Evolutionary conservation across 2,888 invertebrate species (phyloP).

Genomic region (Podotricha telesiphe): DNA sequence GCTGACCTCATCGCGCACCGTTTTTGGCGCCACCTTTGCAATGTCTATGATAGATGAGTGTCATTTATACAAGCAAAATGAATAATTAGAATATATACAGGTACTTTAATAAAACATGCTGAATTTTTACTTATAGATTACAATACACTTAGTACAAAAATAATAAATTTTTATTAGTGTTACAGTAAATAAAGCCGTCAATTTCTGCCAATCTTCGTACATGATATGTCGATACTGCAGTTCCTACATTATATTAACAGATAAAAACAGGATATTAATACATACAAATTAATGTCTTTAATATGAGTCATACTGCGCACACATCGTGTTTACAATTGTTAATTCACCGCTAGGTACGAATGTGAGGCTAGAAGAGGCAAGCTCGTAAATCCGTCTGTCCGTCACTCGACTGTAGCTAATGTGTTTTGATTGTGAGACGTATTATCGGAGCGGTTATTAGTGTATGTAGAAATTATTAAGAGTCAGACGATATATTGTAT

Average conservation of each 20-base stretch:
- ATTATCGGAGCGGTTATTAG: conserved; percentile 34
- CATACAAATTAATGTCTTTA: conserved; percentile 46
- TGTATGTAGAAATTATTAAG: conserved; percentile 9
- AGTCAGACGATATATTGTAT: no score
- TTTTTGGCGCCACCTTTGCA: conserved; percentile 76
- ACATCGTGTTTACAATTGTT: conserved; percentile 42
- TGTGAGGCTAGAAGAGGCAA: conserved; percentile 46
- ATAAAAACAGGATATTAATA: conserved; percentile 43
- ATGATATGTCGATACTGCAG: conserved; percentile 35
- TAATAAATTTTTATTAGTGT: no score
- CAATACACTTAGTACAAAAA: no score
- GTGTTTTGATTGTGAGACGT: conserved; percentile 39
- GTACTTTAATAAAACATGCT: no score
- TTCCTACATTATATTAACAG: conserved; percentile 38
- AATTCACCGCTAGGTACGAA: conserved; percentile 45
- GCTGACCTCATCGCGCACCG: conserved; percentile 74
- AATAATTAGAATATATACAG: not conserved
- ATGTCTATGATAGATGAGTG: conserved; percentile 70
- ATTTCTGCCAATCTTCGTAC: not conserved
- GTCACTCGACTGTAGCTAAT: conserved; percentile 47
- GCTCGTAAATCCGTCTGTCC: conserved; percentile 62
- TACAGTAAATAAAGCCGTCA: not conserved
- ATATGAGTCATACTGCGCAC: conserved; percentile 43
- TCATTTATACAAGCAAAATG: conserved; percentile 8
- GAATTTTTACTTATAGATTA: no score